Conservation (phyloP, 1,140 invertebrate species). For the Ditylenchus dipsaci region DNA sequence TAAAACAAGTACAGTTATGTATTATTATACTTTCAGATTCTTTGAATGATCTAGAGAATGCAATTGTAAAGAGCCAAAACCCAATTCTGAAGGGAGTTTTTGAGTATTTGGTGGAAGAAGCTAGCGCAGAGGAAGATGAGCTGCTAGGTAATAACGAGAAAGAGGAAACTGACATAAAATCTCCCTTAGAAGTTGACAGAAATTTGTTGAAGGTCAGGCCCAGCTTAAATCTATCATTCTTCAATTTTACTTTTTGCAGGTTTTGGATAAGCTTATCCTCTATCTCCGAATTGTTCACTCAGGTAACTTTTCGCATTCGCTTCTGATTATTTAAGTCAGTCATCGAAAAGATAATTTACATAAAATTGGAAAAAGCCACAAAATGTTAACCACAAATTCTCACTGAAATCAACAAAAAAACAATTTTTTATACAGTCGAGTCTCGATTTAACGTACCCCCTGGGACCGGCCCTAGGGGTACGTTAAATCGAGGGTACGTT, state of each 20-base stretch:
- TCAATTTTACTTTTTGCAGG: not conserved
- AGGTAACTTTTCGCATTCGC: too few species aligned
- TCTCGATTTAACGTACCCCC: too few species aligned
- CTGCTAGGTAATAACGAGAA: conserved; percentile 70
- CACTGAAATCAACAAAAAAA: too few species aligned
- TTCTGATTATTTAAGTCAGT: too few species aligned
- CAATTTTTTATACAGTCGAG: too few species aligned
- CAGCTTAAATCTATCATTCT: conserved; percentile 47
- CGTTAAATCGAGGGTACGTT: too few species aligned
- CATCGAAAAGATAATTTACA: too few species aligned
- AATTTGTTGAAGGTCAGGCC: conserved; percentile 68
- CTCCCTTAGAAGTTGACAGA: conserved; percentile 74
- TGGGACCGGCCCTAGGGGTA: too few species aligned
- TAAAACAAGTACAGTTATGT: too few species aligned
- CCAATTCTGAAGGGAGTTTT: conserved; percentile 93
- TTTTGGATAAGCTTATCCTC: conserved; percentile 73
- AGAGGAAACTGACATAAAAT: conserved; percentile 63
- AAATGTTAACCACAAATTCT: too few species aligned
- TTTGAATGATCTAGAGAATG: conserved; percentile 58
- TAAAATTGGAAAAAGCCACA: too few species aligned
- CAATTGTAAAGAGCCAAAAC: conserved; percentile 76
- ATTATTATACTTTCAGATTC: not conserved
- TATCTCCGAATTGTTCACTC: conserved; percentile 96
- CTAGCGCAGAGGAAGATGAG: conserved; percentile 94
- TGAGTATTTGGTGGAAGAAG: conserved; percentile 95